Conservation (phyloP, 2,888 invertebrate species). For the Tetrapedia diversipes region DNA sequence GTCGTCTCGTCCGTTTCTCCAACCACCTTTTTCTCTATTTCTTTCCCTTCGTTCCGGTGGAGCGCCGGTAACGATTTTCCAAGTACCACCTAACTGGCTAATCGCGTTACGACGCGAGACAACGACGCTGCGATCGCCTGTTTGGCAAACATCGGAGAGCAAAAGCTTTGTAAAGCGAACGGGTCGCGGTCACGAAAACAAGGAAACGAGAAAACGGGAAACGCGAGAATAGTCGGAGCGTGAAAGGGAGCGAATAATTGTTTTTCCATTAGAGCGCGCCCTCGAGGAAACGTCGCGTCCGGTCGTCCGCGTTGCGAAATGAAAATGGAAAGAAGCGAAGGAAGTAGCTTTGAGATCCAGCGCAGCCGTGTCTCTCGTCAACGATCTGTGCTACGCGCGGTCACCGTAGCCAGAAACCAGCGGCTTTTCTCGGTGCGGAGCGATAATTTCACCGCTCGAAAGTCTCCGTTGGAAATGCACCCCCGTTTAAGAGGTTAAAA, state of each 20-base stretch:
- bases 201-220: not conserved
- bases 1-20: not conserved
- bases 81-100: not conserved
- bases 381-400: not conserved
- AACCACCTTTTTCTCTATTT: not conserved
- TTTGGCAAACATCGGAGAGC: too few relatives aligned
- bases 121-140: not conserved
- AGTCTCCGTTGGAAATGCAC: constrained; percentile 29
- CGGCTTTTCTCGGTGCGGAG: not conserved
- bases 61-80: too few relatives aligned
- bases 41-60: not conserved
- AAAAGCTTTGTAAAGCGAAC: too few relatives aligned
- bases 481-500: constrained; percentile 40
- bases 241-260: not conserved
- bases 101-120: not conserved
- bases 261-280: constrained; percentile 7
- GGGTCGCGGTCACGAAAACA: not conserved
- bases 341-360: constrained; percentile 11
- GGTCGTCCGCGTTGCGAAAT: not conserved
- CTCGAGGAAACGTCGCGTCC: not conserved
- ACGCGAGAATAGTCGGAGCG: not conserved
- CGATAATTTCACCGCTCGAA: constrained; percentile 7
- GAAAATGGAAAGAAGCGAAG: not conserved
- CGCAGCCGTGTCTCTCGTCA: not conserved
- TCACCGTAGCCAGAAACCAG: too few relatives aligned